Evolutionary conservation across 92 coral and sea anemone genomes (phyloP).

Genomic region (Zoanthus solanderi): DNA sequence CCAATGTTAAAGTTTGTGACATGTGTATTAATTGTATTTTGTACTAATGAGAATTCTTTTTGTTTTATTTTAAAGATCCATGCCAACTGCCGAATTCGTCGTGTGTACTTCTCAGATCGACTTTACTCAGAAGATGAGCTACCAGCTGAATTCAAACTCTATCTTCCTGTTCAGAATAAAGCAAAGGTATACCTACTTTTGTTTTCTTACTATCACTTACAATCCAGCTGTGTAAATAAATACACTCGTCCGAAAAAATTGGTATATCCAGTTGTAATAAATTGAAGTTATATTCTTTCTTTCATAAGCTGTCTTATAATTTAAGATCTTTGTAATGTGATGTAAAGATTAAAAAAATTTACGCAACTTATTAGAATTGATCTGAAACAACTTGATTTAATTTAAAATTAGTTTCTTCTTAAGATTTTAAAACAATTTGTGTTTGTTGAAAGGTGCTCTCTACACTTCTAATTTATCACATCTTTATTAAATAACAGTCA

Average conservation of each 20-base stretch:
- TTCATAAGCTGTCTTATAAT: not conserved
- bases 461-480: not conserved
- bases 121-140: slow-evolving; percentile 99
- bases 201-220: not conserved
- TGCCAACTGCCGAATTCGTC: slow-evolving; percentile 98
- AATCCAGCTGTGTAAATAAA: not conserved
- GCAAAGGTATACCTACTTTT: slow-evolving; percentile 61
- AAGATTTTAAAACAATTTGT: not conserved
- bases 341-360: not conserved
- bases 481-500: not conserved
- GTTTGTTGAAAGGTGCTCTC: not conserved
- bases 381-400: not conserved
- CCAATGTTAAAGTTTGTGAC: not conserved
- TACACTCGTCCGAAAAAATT: too few species aligned
- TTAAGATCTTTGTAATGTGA: not conserved
- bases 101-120: slow-evolving; percentile 99
- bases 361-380: not conserved
- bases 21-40: not conserved
- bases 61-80: slow-evolving; percentile 75
- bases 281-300: not conserved
- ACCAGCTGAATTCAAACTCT: slow-evolving; percentile 98
- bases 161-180: slow-evolving; percentile 93
- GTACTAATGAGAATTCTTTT: not conserved
- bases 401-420: not conserved
- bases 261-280: not conserved